Evolutionary conservation across 2,113 vertebrate genomes (phyloP).

Genomic region (Zapus hudsonius): DNA sequence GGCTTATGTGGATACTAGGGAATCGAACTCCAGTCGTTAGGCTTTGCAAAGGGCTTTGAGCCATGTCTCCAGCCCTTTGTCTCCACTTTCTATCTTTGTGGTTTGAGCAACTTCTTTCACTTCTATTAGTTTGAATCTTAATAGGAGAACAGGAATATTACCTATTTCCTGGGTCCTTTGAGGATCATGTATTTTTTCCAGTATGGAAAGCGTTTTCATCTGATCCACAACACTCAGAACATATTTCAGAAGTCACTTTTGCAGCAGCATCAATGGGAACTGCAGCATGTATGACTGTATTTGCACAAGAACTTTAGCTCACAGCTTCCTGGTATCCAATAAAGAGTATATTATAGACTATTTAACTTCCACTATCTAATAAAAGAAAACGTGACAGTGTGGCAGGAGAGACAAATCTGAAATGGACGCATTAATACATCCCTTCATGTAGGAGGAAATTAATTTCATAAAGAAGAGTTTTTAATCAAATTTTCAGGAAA

Average conservation of each 20-base stretch:
- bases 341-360: not conserved
- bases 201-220: not conserved
- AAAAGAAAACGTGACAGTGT: not conserved
- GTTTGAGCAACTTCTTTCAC: not conserved
- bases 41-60: too few species aligned
- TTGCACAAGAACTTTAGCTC: not conserved
- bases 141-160: not conserved
- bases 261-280: not conserved
- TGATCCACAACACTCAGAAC: not conserved
- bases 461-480: not conserved
- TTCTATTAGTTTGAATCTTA: not conserved
- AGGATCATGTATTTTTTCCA: too few species aligned
- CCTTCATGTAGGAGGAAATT: not conserved
- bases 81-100: not conserved
- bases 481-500: not conserved
- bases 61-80: too few species aligned
- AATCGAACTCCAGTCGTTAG: too few species aligned
- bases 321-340: not conserved
- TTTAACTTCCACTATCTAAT: not conserved
- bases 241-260: not conserved
- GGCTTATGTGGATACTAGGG: too few species aligned
- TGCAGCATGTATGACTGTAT: fast-evolving
- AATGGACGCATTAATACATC: too few species aligned
- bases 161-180: not conserved
- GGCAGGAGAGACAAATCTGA: not conserved